Base-by-base conservation (phyloP, 2,888 invertebrate genomes). In the Hymenopus coronatus region DNA sequence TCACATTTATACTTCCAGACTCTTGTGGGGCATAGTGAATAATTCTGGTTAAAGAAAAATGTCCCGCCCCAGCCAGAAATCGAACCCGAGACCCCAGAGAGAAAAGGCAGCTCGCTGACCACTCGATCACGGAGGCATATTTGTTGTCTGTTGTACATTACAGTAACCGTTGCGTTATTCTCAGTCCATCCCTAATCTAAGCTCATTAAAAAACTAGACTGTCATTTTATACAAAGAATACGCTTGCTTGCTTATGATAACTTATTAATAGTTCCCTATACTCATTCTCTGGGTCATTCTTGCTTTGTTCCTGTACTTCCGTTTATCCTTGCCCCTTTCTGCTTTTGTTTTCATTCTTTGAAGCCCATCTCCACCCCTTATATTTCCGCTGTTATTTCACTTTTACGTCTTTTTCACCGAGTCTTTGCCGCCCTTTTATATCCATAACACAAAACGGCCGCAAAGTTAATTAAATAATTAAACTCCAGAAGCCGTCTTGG, bases 391-490 rank as follows among this genome's bases (percentile, higher is more conserved):
- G 54, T 54, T 70, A 70, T 70, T 70, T 70, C 54, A 70, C 54
- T 70, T 70, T 70, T 70, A 70, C 54, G 54, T 70, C 54, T 70
- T 70, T 70, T 70, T 70, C 54, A 70, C 54, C 54, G 25, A 70
- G 20, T 20, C 54, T 70, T 70, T 70, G 54, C 54, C 20, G 54
- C 54, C 54, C 12, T 28, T 85, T 46, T 85, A 28, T 85, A 85
- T 46, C 12, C 46, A 25, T 27, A 85, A n/a, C 40, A 85, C 46
- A 46, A 85, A 85, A 85, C 85, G 28, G 40, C 28, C 46, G 28
- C n/a, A 27, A 27, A 85, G 46, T 85, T 85, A 85, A 85, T 85
- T 85, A 85, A 85, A 85, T 85, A 85, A 85, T 46, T 85, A 46
- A 46, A 85, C 12, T 85, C 20, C 46, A 28, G 20, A 46, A 46